A percentile compares a stretch with the other conserved stretches of the same genome.
These are phyloP conservation scores for Eudemis profundana DNA, from an alignment of 2,888 invertebrate species.

Conservation along the genomic window DNA sequence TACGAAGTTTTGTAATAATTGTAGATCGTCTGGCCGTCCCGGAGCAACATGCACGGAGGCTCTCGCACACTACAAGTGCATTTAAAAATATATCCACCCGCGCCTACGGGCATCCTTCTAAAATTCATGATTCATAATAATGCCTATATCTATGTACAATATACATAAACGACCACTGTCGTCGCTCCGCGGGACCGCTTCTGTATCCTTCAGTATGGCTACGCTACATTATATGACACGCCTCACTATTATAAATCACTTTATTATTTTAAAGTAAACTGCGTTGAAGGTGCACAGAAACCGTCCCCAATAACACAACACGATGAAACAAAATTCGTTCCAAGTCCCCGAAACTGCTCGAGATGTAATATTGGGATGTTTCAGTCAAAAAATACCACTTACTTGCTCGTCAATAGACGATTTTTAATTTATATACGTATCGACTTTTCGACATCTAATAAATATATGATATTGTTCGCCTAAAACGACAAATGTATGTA, in stretches of 20 bases:
- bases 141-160: conserved; percentile 40
- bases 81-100: conserved; percentile 23
- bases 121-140: conserved; percentile 39
- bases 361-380: no score
- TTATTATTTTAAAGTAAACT: no score
- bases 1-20: not conserved
- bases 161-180: conserved; percentile 37
- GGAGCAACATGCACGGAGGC: conserved; percentile 20
- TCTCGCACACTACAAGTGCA: conserved; percentile 16
- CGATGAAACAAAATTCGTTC: conserved; percentile 31
- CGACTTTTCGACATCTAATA: no score
- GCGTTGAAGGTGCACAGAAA: conserved; percentile 7
- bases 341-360: no score
- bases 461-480: no score
- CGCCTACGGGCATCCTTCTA: conserved; percentile 6
- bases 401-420: no score
- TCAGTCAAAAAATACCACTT: no score
- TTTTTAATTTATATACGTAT: no score
- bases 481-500: no score
- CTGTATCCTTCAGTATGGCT: no score
- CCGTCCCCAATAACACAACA: conserved; percentile 17
- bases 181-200: conserved; percentile 12
- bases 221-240: no score
- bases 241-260: no score
- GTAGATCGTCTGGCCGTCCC: not conserved